Percentiles rank a stretch among this genome's conserved stretches.
Conservation (phyloP, 2,113 vertebrate genomes). For the Xenopus tropicalis region DNA sequence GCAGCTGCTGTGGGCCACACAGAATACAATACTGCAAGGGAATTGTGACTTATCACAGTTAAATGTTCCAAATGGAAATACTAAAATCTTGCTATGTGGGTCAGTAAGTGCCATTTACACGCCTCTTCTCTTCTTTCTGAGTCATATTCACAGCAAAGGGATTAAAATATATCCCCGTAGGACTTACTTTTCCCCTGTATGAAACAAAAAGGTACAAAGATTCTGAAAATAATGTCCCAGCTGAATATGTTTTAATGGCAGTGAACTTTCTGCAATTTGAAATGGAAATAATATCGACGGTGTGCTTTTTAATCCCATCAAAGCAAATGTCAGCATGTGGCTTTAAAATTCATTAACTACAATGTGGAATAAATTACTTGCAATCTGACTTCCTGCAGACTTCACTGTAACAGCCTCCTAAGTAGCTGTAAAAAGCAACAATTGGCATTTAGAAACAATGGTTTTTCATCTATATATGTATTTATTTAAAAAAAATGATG, state of each 20-base stretch:
- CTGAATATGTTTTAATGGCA: neutral
- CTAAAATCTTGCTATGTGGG: neutral
- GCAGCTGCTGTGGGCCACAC: too few species aligned
- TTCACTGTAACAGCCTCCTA: conserved; percentile 1
- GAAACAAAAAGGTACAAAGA: neutral
- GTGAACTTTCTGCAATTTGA: neutral
- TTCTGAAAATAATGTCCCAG: neutral
- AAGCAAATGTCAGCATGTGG: conserved; percentile 3
- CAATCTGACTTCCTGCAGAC: neutral
- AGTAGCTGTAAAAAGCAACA: neutral
- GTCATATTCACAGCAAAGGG: neutral
- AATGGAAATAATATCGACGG: neutral
- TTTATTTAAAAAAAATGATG: too few species aligned
- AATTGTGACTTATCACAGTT: neutral
- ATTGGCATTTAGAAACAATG: neutral
- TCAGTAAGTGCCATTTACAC: neutral
- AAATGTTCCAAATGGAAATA: neutral
- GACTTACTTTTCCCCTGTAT: neutral
- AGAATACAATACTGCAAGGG: neutral
- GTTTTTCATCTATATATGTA: too few species aligned
- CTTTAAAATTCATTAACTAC: conserved; percentile 11
- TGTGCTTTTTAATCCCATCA: neutral
- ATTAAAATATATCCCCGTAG: neutral
- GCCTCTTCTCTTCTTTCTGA: neutral
- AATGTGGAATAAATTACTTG: conserved; percentile 15